phyloP scores from a whole-genome alignment of 2,113 vertebrate genomes.

The Plecturocebus donacophilus region DNA sequence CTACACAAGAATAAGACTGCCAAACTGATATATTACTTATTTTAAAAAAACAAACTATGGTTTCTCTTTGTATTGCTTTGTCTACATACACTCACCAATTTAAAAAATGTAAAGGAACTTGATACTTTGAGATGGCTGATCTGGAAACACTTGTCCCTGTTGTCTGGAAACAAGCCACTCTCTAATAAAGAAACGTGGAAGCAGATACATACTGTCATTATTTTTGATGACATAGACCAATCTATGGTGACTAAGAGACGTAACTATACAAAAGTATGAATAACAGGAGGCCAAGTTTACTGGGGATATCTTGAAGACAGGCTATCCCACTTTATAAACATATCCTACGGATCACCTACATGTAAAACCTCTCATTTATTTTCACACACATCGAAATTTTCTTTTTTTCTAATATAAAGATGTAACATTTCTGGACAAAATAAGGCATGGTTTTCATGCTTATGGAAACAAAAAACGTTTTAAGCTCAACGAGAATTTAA shows the following conservation, averaged over 20 bases:
- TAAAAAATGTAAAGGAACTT: neutral
- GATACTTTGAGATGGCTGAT: neutral
- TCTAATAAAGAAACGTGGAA: neutral
- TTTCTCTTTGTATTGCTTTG: neutral
- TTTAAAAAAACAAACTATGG: neutral
- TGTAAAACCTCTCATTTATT: neutral
- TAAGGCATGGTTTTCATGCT: neutral
- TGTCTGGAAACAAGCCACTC: neutral
- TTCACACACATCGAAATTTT: no score
- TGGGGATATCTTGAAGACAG: rapidly evolving
- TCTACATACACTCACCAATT: rapidly evolving
- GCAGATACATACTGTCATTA: rapidly evolving
- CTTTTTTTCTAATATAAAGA: neutral
- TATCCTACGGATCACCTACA: neutral
- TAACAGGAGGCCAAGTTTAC: rapidly evolving
- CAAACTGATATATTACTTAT: neutral
- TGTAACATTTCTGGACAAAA: neutral
- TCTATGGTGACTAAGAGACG: rapidly evolving
- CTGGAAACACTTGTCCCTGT: neutral
- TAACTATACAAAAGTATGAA: rapidly evolving
- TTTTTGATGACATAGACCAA: neutral
- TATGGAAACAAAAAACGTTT: neutral
- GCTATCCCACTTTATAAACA: rapidly evolving
- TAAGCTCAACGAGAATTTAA: neutral
- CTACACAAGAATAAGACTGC: neutral